Percentiles rank a stretch among this genome's conserved stretches.
phyloP scores from a whole-genome alignment of 1,140 invertebrate species.

The Akabosia matsudoensis region DNA sequence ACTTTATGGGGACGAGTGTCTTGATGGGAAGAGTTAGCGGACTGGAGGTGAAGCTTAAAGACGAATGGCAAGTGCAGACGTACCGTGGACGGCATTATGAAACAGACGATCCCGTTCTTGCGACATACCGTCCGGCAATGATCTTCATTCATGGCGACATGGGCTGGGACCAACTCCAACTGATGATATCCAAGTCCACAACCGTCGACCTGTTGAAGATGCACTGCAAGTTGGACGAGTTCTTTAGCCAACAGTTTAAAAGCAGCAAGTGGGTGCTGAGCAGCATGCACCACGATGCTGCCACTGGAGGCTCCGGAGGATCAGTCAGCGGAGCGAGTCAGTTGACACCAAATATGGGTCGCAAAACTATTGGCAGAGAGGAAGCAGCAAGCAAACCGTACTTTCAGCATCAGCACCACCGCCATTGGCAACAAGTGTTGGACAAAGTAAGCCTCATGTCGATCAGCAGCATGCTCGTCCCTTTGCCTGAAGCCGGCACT shows the following conservation, averaged over 20 bases:
- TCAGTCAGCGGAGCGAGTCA: too few species aligned
- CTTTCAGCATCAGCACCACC: constrained; percentile 52
- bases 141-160: constrained; percentile 91
- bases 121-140: constrained; percentile 65
- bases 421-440: constrained; percentile 61
- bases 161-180: constrained; percentile 90
- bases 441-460: constrained; percentile 53
- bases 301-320: constrained; percentile 36
- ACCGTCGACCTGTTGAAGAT: constrained; percentile 94
- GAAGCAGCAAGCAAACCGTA: constrained; percentile 13
- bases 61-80: constrained; percentile 71
- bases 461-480: constrained; percentile 58
- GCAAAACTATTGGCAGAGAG: constrained; percentile 18
- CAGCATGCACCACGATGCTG: constrained; percentile 56
- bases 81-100: constrained; percentile 48
- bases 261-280: constrained; percentile 86
- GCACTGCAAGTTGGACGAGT: constrained; percentile 93
- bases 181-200: constrained; percentile 93
- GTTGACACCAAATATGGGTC: constrained; percentile 7
- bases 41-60: constrained; percentile 71
- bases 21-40: constrained; percentile 83
- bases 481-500: constrained; percentile 68
- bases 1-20: constrained; percentile 88
- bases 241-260: constrained; percentile 92
- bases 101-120: constrained; percentile 30